Conservation (phyloP, 2,888 invertebrate species). For the Lithophane semibrunnea region DNA sequence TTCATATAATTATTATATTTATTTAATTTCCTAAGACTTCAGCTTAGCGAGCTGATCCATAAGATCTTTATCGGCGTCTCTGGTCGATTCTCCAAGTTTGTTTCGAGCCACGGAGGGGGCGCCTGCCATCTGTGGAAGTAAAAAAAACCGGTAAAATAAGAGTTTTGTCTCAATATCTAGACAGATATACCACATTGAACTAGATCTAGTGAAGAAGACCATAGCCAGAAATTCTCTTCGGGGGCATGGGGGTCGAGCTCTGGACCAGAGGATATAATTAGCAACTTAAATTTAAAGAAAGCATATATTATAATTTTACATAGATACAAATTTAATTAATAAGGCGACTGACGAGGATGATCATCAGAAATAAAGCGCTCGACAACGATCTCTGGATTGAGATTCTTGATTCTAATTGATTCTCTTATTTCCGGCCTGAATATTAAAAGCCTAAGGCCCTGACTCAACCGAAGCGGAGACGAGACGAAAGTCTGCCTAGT, state of each 20-base stretch:
- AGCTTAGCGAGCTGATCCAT: constrained; percentile 93
- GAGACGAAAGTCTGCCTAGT: too few species aligned
- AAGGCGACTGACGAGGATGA: too few species aligned
- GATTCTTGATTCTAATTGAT: too few species aligned
- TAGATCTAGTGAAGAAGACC: neutral
- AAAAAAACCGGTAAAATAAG: neutral
- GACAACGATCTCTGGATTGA: neutral
- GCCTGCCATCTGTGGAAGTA: constrained; percentile 90
- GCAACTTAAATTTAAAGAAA: neutral
- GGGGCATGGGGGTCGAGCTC: neutral
- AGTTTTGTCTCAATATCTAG: neutral
- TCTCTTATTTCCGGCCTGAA: neutral
- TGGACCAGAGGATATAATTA: neutral
- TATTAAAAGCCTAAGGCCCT: neutral
- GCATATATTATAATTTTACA: neutral
- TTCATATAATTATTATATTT: constrained; percentile 1
- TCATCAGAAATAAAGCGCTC: neutral
- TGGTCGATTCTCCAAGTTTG: constrained; percentile 89
- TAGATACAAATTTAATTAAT: neutral
- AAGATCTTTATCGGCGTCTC: constrained; percentile 92
- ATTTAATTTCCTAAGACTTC: constrained; percentile 77
- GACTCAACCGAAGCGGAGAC: too few species aligned
- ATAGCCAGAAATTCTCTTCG: neutral
- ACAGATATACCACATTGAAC: neutral
- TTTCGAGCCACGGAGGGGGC: constrained; percentile 92